These are phyloP conservation scores for Cryptosula pallasiana DNA, from an alignment of 2,888 invertebrate species.

Conservation along the genomic window DNA sequence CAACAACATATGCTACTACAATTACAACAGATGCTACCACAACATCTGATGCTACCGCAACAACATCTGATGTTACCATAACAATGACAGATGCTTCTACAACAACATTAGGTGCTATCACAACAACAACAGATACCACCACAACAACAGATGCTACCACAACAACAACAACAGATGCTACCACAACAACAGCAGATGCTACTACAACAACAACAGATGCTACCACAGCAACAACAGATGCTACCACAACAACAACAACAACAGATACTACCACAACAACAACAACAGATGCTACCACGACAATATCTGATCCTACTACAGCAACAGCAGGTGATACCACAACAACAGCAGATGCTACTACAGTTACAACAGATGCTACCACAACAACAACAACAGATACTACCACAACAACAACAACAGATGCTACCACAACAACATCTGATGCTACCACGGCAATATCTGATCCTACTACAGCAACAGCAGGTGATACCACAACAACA, in stretches of 20 bases:
- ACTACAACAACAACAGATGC: not conserved
- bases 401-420: not conserved
- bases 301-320: not conserved
- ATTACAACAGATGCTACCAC: not conserved
- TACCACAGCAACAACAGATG: not conserved
- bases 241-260: not conserved
- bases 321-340: not conserved
- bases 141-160: not conserved
- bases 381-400: not conserved
- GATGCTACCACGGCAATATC: not conserved
- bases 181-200: not conserved
- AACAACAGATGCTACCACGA: not conserved
- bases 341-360: not conserved
- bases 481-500: not conserved
- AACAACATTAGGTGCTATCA: not conserved
- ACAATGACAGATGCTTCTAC: not conserved
- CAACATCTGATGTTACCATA: not conserved
- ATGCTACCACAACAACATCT: not conserved
- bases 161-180: not conserved
- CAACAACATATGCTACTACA: not conserved
- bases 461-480: not conserved
- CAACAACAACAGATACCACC: not conserved
- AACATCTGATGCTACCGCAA: not conserved
- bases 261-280: not conserved
- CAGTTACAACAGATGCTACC: not conserved